Evolutionary conservation across 2,888 invertebrate species (phyloP), one percentile per base, ranked within the genome.

Genomic region (Gortyna flavago): DNA sequence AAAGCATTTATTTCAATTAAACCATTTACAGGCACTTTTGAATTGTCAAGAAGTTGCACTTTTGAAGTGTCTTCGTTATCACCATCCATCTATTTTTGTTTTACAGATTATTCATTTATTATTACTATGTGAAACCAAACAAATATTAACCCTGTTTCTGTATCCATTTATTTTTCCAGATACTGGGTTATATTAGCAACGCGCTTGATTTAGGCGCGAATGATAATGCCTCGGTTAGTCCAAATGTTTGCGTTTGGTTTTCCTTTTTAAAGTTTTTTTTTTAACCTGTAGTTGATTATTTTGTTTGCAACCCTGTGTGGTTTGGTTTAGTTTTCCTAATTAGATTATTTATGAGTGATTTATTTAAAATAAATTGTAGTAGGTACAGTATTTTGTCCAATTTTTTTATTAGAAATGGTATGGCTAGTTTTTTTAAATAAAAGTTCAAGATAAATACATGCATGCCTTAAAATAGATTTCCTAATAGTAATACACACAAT

Each of bases 181-280:
- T 96, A 90, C 90, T 96, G 87, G 93, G 93, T 91, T 96, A 95
- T 93, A 91, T 96, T 87, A 94, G 92, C 93, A 94, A 95, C 90
- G 94, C 93, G 79, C 93, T 96, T 90, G 95, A 96, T 91, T 88
- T 95, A 90, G 91, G 93, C 86, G 90, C 92, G 81, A 92, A 91
- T 90, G 95, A 95, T 88, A 93, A 91, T 89, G 89, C 90, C 78
- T 91, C 92, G 95, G 95, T 96, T 94, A 95, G 96, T 96, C 84
- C 83, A 81, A 80, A 89, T 92, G 76, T 91, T 93, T 90, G 68
- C 57, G 72, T 86, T 80, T 89, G 84, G 81, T 83, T 85, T 77
- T 61, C 61, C 41, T 35, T 59, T 67, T 65, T 77, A 54, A 38
- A 69, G 13, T 66, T 72, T 78, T 76, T 72, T 70, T 75, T 71